phyloP scores from a whole-genome alignment of 2,113 vertebrate species.

The Gallinago media region DNA sequence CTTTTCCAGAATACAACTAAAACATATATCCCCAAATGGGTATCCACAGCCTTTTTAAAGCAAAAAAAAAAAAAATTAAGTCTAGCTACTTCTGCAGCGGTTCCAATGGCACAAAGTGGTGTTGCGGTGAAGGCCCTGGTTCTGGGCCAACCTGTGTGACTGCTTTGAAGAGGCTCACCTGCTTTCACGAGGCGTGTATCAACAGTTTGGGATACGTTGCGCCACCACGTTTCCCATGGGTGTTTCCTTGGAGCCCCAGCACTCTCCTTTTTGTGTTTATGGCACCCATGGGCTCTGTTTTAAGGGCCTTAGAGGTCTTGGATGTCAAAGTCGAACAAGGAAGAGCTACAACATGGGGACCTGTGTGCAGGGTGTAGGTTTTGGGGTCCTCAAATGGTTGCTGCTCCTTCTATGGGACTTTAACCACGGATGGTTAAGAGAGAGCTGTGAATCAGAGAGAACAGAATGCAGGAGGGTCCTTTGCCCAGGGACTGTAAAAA shows the following conservation, averaged over 20 bases:
- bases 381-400: neutral
- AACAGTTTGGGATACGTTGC: neutral
- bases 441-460: neutral
- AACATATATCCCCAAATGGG: neutral
- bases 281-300: neutral
- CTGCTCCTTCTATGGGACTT: neutral
- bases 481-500: neutral
- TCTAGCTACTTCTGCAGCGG: conserved; percentile 18
- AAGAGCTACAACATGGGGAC: neutral
- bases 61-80: neutral
- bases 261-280: neutral
- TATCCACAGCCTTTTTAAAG: neutral
- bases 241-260: neutral
- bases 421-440: neutral
- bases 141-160: conserved; percentile 30
- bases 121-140: neutral
- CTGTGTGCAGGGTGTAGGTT: neutral
- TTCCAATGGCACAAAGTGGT: neutral
- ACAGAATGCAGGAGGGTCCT: neutral
- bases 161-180: conserved; percentile 20
- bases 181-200: neutral
- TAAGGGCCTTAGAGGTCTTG: neutral
- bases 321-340: neutral
- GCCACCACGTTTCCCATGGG: neutral
- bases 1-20: neutral